Evolutionary conservation across 2,113 vertebrate species (phyloP), one percentile per base, ranked within the genome.

Genomic region (Leucopsar rothschildi): DNA sequence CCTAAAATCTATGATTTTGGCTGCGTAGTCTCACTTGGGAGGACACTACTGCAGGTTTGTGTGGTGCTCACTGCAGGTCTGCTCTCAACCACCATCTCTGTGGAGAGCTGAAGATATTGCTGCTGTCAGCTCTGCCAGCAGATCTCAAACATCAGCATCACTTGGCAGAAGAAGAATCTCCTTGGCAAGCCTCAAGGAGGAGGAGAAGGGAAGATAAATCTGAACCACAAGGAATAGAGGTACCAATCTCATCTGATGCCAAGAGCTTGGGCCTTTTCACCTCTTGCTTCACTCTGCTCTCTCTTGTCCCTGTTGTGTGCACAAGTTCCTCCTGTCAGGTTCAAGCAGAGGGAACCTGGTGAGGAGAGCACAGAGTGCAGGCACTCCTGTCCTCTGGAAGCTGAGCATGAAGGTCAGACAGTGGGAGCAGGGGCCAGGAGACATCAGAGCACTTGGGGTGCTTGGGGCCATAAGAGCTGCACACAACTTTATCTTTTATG

Each of bases 171-270:
- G 44, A 12, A 60, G 39, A 17, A 70, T 91, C 21, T 69, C 37
- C 47, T 79, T 20, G 27, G 53, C 3, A 1, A 15, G 23, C 40
- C 35, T 92, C 1, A 1, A 33, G 40, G n/a, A 73, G 47, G 23
- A 69, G 31, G 12, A 73, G 4, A 12, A 60, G 12, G 4, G 5
- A 14, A 84, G 33, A 63, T 82, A 86, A 65, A 77, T 40, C 22
- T 35, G 16, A 69, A 39, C 24, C 16, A 8, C 35, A 68, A 50
- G 57, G 53, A 80, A 24, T 0, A 0, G 25, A 60, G 50, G 21
- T n/a, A 69, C 16, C 29, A 21, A 21, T 42, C 22, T 82, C 40
- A 21, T 15, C 71, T 45, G 64, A 71, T 71, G 22, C 49, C 23
- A 71, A 65, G 39, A 42, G 11, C 37, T 56, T 40, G 23, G 23